phyloP scores from a whole-genome alignment of 2,797 vertebrate species.

The Vespertilio murinus region DNA sequence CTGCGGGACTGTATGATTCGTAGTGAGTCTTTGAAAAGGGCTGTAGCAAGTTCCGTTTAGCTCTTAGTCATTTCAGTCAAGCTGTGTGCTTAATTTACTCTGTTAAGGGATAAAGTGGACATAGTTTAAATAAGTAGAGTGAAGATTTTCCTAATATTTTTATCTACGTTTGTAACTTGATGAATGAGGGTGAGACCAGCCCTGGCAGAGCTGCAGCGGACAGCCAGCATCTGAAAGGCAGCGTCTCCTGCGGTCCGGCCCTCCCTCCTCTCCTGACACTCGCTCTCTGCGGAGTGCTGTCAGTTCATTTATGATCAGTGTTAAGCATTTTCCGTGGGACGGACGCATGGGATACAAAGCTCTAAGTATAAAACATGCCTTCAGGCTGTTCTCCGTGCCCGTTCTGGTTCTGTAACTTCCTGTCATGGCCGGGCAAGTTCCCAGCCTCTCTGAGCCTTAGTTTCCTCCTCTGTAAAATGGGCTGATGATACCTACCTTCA shows the following conservation, averaged over 20 bases:
- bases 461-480: constrained; percentile 47
- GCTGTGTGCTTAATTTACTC: constrained; percentile 79
- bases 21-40: constrained; percentile 80
- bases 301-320: neutral
- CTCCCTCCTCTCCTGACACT: neutral
- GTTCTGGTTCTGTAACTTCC: constrained; percentile 29
- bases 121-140: constrained; percentile 44
- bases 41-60: constrained; percentile 80
- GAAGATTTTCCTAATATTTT: constrained; percentile 63
- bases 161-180: constrained; percentile 34
- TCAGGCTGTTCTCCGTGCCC: neutral
- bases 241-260: neutral
- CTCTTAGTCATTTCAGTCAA: constrained; percentile 78
- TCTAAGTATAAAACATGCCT: neutral
- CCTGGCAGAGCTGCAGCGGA: neutral
- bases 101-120: constrained; percentile 69
- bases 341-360: neutral
- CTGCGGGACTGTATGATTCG: constrained; percentile 79
- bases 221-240: neutral
- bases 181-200: neutral
- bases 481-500: neutral
- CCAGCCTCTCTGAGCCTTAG: constrained; percentile 57
- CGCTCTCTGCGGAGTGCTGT: neutral
- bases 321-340: neutral
- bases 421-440: neutral